Base-by-base conservation (phyloP, 1,140 invertebrate genomes). In the Apis cerana region DNA sequence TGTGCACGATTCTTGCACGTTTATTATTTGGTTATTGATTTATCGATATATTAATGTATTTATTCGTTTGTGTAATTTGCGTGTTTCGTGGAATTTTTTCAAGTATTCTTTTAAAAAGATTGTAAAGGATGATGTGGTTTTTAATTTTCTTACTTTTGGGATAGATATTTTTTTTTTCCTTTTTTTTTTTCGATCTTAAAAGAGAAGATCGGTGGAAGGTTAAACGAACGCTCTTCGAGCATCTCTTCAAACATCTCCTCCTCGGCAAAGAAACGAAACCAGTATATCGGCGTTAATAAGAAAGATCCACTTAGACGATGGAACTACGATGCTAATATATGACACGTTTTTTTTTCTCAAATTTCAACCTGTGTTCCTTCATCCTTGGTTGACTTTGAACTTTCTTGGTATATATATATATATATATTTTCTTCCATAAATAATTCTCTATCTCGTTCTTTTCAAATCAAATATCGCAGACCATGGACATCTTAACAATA, bases 261-360 rank as follows among this genome's bases (percentile, higher is more conserved):
- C 76, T 61, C n/a, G 1, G 23, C 17, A 59, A 78, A 78, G 76
- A 61, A 58, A 59, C 33, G 15, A 59, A 68, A 68, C 52, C 21
- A 69, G 15, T 23, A 21, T 8, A 43, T 43, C 2, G 10, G 9
- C 65, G 67, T 56, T 79, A 79, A 79, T 69, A 59, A 52, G 56
- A 59, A 61, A 33, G 54, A 50, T 23, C 43, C 56, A 79, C 76
- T 21, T 52, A 11, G 17, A 8, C n/a, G 48, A 43, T 15, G 56
- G 19, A 50, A 10, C 50, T 62, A n/a, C 50, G 50, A 52, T 50
- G 75, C 59, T 76, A 76, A 76, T 65, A 65, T 67, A 54, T 50
- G 50, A 76, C 9, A 3, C 62, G 75, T 13, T 27, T 43, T 33
- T 33, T 43, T 43, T 7, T 43, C 7, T 43, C 75, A 65, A 76